phyloP scores from a whole-genome alignment of 2,888 invertebrate species.

The Megalurothrips usitatus region DNA sequence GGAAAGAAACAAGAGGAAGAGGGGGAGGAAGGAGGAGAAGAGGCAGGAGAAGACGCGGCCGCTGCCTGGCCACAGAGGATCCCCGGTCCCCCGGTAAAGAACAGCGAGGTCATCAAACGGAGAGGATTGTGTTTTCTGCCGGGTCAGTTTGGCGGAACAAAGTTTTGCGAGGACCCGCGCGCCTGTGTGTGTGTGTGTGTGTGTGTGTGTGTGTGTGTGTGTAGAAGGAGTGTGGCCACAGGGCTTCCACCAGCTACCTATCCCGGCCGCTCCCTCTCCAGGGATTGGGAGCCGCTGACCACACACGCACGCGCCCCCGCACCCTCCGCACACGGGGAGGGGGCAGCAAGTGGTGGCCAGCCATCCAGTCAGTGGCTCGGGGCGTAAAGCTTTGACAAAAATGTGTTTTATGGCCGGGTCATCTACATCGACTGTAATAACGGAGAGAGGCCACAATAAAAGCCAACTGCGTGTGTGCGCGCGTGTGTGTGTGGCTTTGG shows the following conservation, averaged over 20 bases:
- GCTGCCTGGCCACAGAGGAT: neutral
- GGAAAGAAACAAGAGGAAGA: too few species aligned
- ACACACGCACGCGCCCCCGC: neutral
- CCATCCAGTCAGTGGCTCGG: conserved; percentile 11
- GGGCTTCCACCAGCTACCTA: neutral
- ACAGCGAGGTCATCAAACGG: conserved; percentile 23
- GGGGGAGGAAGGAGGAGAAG: too few species aligned
- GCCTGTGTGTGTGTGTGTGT: too few species aligned
- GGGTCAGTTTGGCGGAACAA: conserved; percentile 13
- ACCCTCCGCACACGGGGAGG: neutral
- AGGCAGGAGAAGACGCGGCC: too few species aligned
- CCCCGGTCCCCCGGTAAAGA: neutral
- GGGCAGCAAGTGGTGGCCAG: neutral
- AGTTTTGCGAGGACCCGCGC: neutral
- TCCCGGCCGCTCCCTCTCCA: too few species aligned
- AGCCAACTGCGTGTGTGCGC: neutral
- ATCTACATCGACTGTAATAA: conserved; percentile 10
- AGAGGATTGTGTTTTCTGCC: conserved; percentile 25
- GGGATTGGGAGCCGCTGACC: too few species aligned
- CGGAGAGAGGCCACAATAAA: conserved; percentile 5
- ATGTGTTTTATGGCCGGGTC: conserved; percentile 11
- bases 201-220: too few species aligned
- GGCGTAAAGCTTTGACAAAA: conserved; percentile 20
- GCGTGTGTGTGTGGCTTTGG: neutral
- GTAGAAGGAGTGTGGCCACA: neutral